Evolutionary conservation across 2,113 vertebrate genomes (phyloP).

Genomic region (Leucosticte australis): DNA sequence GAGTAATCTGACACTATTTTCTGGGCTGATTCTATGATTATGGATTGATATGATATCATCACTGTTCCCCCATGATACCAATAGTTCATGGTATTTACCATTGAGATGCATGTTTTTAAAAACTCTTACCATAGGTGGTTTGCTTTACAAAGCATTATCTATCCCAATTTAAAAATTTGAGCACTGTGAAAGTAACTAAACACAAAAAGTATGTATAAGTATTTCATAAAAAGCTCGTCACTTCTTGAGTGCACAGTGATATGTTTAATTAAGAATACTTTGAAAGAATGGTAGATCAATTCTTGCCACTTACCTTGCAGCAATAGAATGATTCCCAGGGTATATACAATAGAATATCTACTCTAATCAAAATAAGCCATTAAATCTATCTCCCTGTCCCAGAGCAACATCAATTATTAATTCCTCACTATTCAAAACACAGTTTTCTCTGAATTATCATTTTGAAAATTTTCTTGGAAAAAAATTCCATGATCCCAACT

Average conservation of each 20-base stretch:
- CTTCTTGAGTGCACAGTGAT: not conserved
- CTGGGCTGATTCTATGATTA: not conserved
- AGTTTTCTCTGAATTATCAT: not conserved
- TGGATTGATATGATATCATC: not conserved
- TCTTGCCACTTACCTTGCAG: not conserved
- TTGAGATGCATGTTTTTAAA: not conserved
- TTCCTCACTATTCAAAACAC: not conserved
- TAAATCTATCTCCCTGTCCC: not conserved
- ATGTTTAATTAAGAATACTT: not conserved
- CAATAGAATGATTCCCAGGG: not conserved
- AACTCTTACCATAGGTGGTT: not conserved
- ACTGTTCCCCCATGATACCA: not conserved
- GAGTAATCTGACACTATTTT: not conserved
- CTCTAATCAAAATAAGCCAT: constrained; percentile 23
- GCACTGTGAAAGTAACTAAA: not conserved
- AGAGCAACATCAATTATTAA: not conserved
- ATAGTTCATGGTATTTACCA: not conserved
- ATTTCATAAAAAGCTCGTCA: not conserved
- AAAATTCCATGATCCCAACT: not conserved
- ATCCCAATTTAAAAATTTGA: not conserved
- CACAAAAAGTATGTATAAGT: not conserved
- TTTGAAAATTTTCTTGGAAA: not conserved
- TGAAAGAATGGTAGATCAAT: not conserved
- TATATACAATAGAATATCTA: not conserved
- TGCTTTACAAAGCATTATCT: not conserved